Evolutionary conservation across 2,888 invertebrate genomes (phyloP), one percentile per base, ranked within the genome.

Genomic region (Cataglyphis livida): DNA sequence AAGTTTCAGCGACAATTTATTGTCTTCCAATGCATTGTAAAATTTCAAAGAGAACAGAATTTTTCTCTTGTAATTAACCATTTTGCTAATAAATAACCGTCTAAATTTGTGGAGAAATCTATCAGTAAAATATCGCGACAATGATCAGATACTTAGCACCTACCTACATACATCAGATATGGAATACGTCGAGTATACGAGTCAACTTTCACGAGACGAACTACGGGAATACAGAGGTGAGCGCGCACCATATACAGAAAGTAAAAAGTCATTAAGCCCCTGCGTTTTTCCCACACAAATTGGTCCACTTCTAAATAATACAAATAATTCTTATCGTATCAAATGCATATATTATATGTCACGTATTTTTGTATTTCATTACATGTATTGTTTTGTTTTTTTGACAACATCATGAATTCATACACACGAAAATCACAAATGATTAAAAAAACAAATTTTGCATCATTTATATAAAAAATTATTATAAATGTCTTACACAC

Each of bases 141-240:
- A n/a, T 74, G 15, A 9, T 48, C 4, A 35, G 4, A 32, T 35
- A 38, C 15, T 57, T 7, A 38, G 9, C 25, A 54, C 48, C n/a
- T 41, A 79, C 83, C 78, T 83, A 51, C 7, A 51, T 83, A 51
- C n/a, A 51, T 51, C n/a, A 83, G 82, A 76, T 82, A 79, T 51
- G 62, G 48, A 82, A 73, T 74, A 75, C 41, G 57, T 48, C 66
- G 38, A 57, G 57, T 62, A 74, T 62, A 71, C 51, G 65, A 84
- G 84, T 73, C 87, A 87, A 88, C 87, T 91, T 91, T 91, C 89
- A 89, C 90, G 85, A 88, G 64, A 82, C 85, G 84, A 86, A 84
- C 83, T 84, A 85, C 78, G 81, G 81, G 2, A 28, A 87, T 85
- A 85, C 84, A 71, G 44, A 81, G 44, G n/a, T 59, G n/a, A 57